phyloP scores from a whole-genome alignment of 2,888 invertebrate species.

The Drosophila maculinotata region DNA sequence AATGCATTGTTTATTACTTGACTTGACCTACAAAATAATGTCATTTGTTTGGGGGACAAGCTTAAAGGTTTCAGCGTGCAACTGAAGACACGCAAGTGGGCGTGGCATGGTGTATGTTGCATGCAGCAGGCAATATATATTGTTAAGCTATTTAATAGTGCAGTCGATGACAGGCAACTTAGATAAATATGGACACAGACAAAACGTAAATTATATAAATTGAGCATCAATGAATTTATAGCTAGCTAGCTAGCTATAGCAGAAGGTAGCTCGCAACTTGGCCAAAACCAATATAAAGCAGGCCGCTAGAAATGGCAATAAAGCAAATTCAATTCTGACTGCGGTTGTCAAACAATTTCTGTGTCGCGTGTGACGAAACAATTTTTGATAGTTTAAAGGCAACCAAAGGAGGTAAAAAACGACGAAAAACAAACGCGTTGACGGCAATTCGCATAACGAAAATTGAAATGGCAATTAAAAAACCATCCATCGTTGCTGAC shows the following conservation, averaged over 20 bases:
- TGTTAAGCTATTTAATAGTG: constrained; percentile 11
- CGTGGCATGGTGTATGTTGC: constrained; percentile 24
- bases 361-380: constrained; percentile 43
- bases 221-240: constrained; percentile 39
- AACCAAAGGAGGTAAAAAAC: constrained; percentile 24
- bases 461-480: constrained; percentile 81
- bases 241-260: background rate
- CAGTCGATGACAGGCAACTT: constrained; percentile 13
- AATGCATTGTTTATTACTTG: constrained; percentile 5
- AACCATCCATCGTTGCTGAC: constrained; percentile 75
- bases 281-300: constrained; percentile 50
- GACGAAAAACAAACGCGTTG: constrained; percentile 29
- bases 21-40: constrained; percentile 8
- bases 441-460: constrained; percentile 70
- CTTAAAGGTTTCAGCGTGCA: background rate
- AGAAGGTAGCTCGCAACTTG: constrained; percentile 1
- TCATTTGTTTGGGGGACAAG: background rate
- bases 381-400: constrained; percentile 61
- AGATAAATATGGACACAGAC: constrained; percentile 26
- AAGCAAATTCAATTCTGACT: constrained; percentile 73
- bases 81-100: constrained; percentile 59
- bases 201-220: constrained; percentile 51
- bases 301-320: constrained; percentile 50
- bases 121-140: constrained; percentile 13
- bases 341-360: constrained; percentile 75